Base-by-base conservation (phyloP, 2,113 vertebrate species). In the Apeltes quadracus region DNA sequence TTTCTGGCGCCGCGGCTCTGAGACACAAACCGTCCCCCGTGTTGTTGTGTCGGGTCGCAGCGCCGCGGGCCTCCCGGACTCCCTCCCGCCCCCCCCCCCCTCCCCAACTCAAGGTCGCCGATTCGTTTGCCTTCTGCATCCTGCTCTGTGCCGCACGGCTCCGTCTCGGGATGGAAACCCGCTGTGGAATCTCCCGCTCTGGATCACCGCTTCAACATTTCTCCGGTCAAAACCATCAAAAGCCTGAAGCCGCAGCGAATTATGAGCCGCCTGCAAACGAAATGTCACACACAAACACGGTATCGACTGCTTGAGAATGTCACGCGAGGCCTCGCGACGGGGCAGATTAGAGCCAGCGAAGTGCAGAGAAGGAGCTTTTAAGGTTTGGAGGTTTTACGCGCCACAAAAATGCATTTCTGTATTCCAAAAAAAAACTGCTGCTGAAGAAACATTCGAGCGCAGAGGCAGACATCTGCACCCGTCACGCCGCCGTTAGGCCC, bases 241-340 rank as follows among this genome's bases (percentile, higher is more conserved):
- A 23, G 32, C 69, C 61, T 65, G 44, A 50, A 73, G 75, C 39
- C 61, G n/a, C 51, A 67, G 18, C 36, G 74, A 89, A 87, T 89
- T 84, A 87, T 88, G 56, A 88, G 79, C 61, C 79, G 78, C 76
- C 84, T 77, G 75, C 79, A 91, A 90, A 88, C 88, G 85, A 91
- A 91, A 90, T 91, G 88, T 86, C 88, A 89, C 78, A 73, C 70
- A 82, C 83, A 81, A 87, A 84, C 53, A 67, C 75, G 83, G 55
- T 85, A 91, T 91, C 73, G 88, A 90, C 85, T 79, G 51, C 72
- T 63, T 61, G 76, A 67, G 90, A 91, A 91, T 91, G 90, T 89
- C 88, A 89, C 66, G 53, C 56, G 74, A 61, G 70, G 81, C 48
- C 73, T 61, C 48, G 55, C 51, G 67, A 66, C 64, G 59, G 38